Evolutionary conservation across 92 coral and sea anemone genomes (phyloP).

Genomic region (Paramuricea clavata): DNA sequence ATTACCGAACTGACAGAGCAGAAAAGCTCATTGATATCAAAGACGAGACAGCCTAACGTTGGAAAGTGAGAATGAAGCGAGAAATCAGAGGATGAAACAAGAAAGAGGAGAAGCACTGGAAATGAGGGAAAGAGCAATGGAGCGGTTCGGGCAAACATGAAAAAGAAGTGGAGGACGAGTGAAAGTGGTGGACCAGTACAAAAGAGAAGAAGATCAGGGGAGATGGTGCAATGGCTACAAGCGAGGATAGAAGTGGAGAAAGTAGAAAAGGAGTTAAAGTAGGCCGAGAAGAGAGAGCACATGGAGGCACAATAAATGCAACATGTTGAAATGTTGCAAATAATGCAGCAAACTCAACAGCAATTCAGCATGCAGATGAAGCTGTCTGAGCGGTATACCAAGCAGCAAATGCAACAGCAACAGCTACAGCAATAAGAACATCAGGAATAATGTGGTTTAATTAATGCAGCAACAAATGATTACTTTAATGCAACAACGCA

Average conservation of each 20-base stretch:
- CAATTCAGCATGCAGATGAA: slow-evolving; percentile 57
- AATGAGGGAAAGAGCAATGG: slow-evolving; percentile 45
- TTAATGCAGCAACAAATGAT: slow-evolving; percentile 73
- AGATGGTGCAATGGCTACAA: slow-evolving; percentile 51
- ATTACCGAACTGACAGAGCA: slow-evolving; percentile 64
- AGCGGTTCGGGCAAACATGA: slow-evolving; percentile 55
- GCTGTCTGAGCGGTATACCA: slow-evolving; percentile 57
- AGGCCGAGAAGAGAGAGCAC: slow-evolving; percentile 24
- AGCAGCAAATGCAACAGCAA: slow-evolving; percentile 59
- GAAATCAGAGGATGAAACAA: slow-evolving; percentile 50
- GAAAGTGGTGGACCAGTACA: slow-evolving; percentile 33
- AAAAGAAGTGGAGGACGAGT: slow-evolving; percentile 40
- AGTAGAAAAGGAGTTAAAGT: slow-evolving; percentile 47
- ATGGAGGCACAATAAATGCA: slow-evolving; percentile 35
- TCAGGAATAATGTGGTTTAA: slow-evolving; percentile 60
- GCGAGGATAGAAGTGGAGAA: slow-evolving; percentile 40
- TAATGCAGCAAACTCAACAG: neutral
- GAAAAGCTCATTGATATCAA: slow-evolving; percentile 63
- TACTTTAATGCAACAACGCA: slow-evolving; percentile 21
- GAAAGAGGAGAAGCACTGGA: slow-evolving; percentile 61
- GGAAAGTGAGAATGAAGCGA: slow-evolving; percentile 34
- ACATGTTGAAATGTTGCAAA: slow-evolving; percentile 10
- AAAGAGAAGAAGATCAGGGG: slow-evolving; percentile 53
- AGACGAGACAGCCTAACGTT: slow-evolving; percentile 56
- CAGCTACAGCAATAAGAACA: slow-evolving; percentile 68